Evolutionary conservation across 2,797 vertebrate genomes (phyloP), one percentile per base, ranked within the genome.

Genomic region (Salarias fasciatus): DNA sequence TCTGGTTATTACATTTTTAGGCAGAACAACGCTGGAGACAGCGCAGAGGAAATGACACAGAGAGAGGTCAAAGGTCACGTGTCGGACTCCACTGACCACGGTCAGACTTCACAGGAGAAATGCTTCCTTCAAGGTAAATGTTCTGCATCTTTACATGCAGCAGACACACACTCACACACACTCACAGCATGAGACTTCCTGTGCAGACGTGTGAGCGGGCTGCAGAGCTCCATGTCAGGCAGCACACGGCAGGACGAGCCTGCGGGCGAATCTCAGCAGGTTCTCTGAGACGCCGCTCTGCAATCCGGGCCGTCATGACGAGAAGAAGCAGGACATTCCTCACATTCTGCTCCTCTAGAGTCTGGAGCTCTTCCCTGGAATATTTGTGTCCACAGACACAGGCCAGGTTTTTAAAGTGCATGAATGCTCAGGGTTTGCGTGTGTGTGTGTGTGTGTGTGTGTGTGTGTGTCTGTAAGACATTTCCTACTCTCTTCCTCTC

Each of bases 271-370:
- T 75, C 72, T 68, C 48, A 43, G 69, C 69, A 72, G n/a, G n/a
- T n/a, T n/a, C n/a, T n/a, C n/a, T n/a, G n/a, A n/a, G n/a, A n/a
- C n/a, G n/a, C n/a, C n/a, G n/a, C n/a, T n/a, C n/a, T n/a, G n/a
- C n/a, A n/a, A n/a, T n/a, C n/a, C n/a, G n/a, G n/a, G n/a, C n/a
- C 46, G 14, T 84, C 67, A 69, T 71, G 55, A 72, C 68, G 49
- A 73, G 41, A 56, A 48, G 29, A 66, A 63, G 61, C 64, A 40
- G 58, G 69, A 57, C 81, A 86, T 90, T 88, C 86, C 55, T 82
- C 58, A 74, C 79, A 87, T 86, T 85, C 79, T 75, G 65, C 53
- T 65, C 42, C 44, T 52, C 69, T 62, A 47, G 70, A 72, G 69
- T 77, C 73, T 86, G 78, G 66, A 84, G 66, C 74, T 68, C 54